A percentile compares a stretch with the other conserved stretches of the same genome.
Evolutionary conservation across 2,888 invertebrate species (phyloP).

Genomic region (Antheraea yamamai): DNA sequence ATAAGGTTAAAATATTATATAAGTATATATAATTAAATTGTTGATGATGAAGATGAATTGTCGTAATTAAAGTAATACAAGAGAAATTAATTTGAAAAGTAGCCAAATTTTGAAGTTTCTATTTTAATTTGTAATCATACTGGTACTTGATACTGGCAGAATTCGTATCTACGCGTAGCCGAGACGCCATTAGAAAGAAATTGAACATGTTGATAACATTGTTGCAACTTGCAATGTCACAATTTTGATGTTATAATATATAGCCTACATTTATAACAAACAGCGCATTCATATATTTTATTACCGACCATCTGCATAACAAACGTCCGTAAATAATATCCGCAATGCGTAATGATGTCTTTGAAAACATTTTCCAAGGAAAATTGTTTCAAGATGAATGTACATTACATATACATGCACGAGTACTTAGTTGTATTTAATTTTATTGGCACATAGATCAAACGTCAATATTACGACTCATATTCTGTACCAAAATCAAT

Average conservation of each 20-base stretch:
- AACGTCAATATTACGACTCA: background rate
- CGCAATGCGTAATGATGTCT: slow-evolving; percentile 25
- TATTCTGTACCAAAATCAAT: background rate
- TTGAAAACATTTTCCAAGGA: slow-evolving; percentile 7
- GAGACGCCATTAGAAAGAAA: too few species aligned
- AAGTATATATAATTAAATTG: too few species aligned
- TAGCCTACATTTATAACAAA: slow-evolving; percentile 8
- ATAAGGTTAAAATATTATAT: too few species aligned
- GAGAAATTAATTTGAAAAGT: background rate
- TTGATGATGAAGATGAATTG: too few species aligned
- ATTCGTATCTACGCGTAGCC: too few species aligned
- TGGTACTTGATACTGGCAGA: too few species aligned
- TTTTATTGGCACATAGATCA: background rate
- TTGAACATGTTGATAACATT: background rate
- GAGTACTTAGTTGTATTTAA: background rate
- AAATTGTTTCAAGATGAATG: slow-evolving; percentile 6
- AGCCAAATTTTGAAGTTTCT: background rate
- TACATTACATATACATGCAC: background rate
- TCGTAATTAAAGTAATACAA: background rate
- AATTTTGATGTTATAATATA: background rate
- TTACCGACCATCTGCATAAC: slow-evolving; percentile 29
- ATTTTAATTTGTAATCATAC: background rate
- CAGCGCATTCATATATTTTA: slow-evolving; percentile 28
- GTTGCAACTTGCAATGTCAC: slow-evolving; percentile 7
- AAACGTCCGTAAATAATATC: slow-evolving; percentile 24